Base-by-base conservation (phyloP, 2,113 vertebrate genomes). In the Labrus mixtus region DNA sequence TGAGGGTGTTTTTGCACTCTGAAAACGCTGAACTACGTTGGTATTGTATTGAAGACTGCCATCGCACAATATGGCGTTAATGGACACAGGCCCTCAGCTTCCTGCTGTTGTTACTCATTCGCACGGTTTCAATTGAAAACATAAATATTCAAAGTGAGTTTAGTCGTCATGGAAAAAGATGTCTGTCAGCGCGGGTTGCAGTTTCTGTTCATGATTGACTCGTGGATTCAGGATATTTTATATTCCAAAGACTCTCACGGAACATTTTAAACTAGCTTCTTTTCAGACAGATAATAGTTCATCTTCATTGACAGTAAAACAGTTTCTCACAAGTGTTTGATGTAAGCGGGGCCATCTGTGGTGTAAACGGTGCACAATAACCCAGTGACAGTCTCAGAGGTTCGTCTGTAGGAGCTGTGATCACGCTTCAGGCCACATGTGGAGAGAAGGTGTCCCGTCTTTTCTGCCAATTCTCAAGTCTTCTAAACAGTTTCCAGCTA, bases 401-500 rank as follows among this genome's bases (percentile, higher is more conserved):
- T 20, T 10, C 54, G 60, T 37, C 6, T 39, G 20, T 3, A 15
- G 50, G 41, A 59, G 53, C n/a, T 62, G 15, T 11, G 16, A 60
- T 71, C 58, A 15, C 50, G 63, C 19, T 57, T 22, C 1, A 33
- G 19, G 61, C 16, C 39, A 61, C 45, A 71, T 16, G 22, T 46
- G 22, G 41, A 58, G 53, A 23, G 10, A 61, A 10, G 22, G 33
- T 9, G 3, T 51, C 57, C 36, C 20, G 2, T 51, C 67, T 36
- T 63, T n/a, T 12, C 43, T 45, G 19, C 17, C 51, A 53, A 29
- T 16, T 50, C 12, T 25, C 63, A 63, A 62, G 33, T 56, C 23
- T 12, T 46, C 29, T 10, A 37, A 65, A 81, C 29, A 39, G 46
- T 81, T 71, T 71, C 29, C 63, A 65, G 48, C 20, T 60, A n/a